Evolutionary conservation across 2,113 vertebrate genomes (phyloP).

Genomic region (Colinus virginianus): DNA sequence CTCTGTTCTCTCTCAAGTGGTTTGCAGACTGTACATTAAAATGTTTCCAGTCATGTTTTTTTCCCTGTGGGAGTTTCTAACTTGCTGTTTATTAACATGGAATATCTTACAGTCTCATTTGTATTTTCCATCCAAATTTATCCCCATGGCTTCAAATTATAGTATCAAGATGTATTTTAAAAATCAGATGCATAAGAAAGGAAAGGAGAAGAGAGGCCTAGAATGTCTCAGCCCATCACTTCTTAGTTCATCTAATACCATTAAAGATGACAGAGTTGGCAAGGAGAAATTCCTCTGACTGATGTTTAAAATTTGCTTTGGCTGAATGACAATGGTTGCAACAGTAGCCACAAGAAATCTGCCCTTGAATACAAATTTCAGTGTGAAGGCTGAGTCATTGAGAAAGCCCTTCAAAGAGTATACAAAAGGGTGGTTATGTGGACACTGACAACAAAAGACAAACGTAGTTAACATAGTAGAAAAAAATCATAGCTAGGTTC

Average conservation of each 20-base stretch:
- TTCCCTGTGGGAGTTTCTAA: background rate
- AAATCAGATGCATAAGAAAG: background rate
- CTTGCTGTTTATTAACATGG: background rate
- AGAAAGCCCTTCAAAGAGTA: background rate
- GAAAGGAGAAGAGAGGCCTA: background rate
- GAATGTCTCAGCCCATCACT: background rate
- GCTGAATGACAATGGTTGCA: background rate
- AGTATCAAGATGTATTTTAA: fast-evolving
- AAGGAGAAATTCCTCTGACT: background rate
- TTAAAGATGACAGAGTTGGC: background rate
- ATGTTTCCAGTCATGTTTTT: background rate
- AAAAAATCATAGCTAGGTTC: background rate
- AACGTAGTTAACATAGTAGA: background rate
- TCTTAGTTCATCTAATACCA: background rate
- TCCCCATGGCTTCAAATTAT: background rate
- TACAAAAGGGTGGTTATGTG: background rate
- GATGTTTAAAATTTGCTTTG: background rate
- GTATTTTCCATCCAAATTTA: background rate
- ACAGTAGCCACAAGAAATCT: background rate
- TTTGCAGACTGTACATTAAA: background rate
- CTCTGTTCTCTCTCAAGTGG: background rate
- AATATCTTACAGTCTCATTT: background rate
- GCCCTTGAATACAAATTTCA: fast-evolving
- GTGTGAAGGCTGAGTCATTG: fast-evolving
- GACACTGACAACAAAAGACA: background rate